Evolutionary conservation across 2,888 invertebrate genomes (phyloP), one percentile per base, ranked within the genome.

Genomic region (Scrobipalpa costella): DNA sequence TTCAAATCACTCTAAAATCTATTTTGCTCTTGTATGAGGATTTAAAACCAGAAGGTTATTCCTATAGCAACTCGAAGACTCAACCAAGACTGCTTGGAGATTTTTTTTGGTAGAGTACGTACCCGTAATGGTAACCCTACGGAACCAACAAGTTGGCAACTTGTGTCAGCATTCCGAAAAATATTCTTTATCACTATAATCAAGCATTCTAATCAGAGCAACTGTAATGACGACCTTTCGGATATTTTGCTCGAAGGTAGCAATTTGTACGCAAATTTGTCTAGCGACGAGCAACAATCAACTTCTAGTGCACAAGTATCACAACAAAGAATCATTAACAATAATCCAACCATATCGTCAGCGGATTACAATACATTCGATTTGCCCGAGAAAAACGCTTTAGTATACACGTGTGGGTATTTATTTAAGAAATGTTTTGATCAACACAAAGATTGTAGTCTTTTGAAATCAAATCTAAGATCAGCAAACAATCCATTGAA

Each of bases 71-170:
- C 17, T 66, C 68, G 11, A 1, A 17, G n/a, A n/a, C n/a, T n/a
- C n/a, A n/a, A n/a, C n/a, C n/a, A n/a, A n/a, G n/a, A n/a, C n/a
- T n/a, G n/a, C 7, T n/a, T 63, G 0, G 60, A 64, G 33, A 49
- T 44, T 2, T 63, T 68, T 44, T 66, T 68, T 63, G 47, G 59
- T 8, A 13, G 61, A 57, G 61, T 67, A 6, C 17, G 62, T 7
- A 36, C 58, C 0, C 21, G 19, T 17, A 63, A 55, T 19, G 63
- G 62, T 11, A 44, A 44, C 0, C 5, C 57, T 8, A 58, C 47
- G 9, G 59, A 66, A 21, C 61, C 63, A 40, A 63, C 66, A 0
- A 19, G 33, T 15, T 15, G 61, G 40, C 66, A 64, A 40, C 34
- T 66, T 11, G 38, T 58, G 3, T 52, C 47, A 3, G 67, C 62